A percentile compares a stretch with the other conserved stretches of the same genome.
Conservation (phyloP, 2,888 invertebrate species). For the Ophion obscuratus region DNA sequence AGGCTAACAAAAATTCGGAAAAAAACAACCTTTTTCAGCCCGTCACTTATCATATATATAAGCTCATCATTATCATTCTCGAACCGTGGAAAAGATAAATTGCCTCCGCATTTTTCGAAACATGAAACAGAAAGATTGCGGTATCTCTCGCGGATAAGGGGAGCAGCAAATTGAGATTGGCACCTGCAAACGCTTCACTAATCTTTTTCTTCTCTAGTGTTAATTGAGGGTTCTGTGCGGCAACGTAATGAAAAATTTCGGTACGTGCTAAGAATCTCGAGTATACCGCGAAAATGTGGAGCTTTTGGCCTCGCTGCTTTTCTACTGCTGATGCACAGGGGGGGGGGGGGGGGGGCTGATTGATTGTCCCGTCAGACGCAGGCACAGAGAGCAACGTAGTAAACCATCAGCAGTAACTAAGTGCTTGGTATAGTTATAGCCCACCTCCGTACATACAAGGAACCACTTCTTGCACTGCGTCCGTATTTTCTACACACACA, state of each 20-base stretch:
- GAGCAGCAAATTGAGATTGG: not conserved
- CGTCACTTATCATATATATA: too few species aligned
- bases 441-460: constrained; percentile 34
- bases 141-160: too few species aligned
- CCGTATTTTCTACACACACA: not conserved
- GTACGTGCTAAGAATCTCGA: constrained; percentile 2
- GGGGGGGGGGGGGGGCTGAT: constrained; percentile 71
- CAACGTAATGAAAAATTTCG: constrained; percentile 12
- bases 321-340: constrained; percentile 59
- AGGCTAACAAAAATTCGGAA: too few species aligned
- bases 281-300: constrained; percentile 25
- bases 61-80: too few species aligned
- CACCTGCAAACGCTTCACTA: not conserved
- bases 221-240: constrained; percentile 2
- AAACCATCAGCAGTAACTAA: constrained; percentile 81
- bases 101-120: not conserved
- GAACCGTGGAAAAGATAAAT: not conserved
- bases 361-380: constrained; percentile 83
- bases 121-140: not conserved
- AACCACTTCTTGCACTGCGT: constrained; percentile 21
- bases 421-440: constrained; percentile 64
- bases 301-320: constrained; percentile 40
- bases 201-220: not conserved
- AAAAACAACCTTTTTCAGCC: too few species aligned
- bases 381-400: constrained; percentile 75